Evolutionary conservation across 2,113 vertebrate species (phyloP).

Genomic region (Caloenas nicobarica): DNA sequence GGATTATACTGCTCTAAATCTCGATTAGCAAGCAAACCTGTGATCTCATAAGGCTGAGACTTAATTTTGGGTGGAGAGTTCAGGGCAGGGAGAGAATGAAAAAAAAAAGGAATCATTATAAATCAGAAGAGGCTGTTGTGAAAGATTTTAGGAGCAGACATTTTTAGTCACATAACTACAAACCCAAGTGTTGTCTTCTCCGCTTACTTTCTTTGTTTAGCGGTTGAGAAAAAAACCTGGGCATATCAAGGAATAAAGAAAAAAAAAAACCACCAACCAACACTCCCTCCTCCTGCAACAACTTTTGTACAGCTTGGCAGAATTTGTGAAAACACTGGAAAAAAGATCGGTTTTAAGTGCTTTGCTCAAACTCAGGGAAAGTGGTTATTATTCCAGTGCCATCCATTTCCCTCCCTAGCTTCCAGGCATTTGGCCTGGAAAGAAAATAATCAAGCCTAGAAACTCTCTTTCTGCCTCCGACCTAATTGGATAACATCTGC

Average conservation of each 20-base stretch:
- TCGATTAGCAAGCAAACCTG: not conserved
- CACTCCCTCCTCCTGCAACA: not conserved
- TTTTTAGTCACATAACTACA: not conserved
- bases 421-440: conserved; percentile 61
- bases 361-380: conserved; percentile 6
- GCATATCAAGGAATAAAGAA: not conserved
- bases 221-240: not conserved
- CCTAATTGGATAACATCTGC: conserved; percentile 55
- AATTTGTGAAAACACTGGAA: conserved; percentile 21
- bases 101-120: not conserved
- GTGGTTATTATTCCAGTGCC: conserved; percentile 51
- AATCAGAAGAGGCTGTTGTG: not conserved
- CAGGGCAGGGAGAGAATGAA: not conserved
- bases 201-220: not conserved
- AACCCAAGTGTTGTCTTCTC: not conserved
- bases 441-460: conserved; percentile 49
- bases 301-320: conserved; percentile 16
- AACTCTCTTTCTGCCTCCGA: not conserved
- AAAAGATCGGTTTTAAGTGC: conserved; percentile 9
- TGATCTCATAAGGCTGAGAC: not conserved
- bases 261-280: not conserved
- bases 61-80: not conserved
- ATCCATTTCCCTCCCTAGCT: conserved; percentile 54
- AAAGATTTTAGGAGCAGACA: not conserved
- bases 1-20: not conserved